phyloP scores from a whole-genome alignment of 2,113 vertebrate genomes.

The Siphamia tubifer region DNA sequence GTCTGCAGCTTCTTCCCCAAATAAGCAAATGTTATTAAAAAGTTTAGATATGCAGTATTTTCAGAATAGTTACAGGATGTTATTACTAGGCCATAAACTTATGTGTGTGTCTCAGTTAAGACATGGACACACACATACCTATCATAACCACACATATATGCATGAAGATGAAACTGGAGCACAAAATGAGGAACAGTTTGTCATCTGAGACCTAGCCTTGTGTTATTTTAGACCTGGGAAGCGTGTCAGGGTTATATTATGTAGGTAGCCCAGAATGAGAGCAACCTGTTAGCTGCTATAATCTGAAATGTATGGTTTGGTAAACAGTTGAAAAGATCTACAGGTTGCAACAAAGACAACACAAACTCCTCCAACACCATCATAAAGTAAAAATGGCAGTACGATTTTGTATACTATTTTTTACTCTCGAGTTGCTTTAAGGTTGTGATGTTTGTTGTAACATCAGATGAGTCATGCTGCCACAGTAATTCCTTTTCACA shows the following conservation, averaged over 20 bases:
- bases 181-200: constrained; percentile 61
- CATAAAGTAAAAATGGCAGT: no score
- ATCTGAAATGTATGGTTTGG: background rate
- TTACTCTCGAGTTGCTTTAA: no score
- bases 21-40: constrained; percentile 40
- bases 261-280: constrained; percentile 66
- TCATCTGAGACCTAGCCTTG: constrained; percentile 75
- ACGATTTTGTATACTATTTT: no score
- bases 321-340: background rate
- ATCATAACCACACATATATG: background rate
- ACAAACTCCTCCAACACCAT: background rate
- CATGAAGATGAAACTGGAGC: constrained; percentile 59
- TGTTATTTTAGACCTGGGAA: constrained; percentile 70
- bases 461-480: no score
- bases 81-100: constrained; percentile 47
- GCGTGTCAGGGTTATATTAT: constrained; percentile 72
- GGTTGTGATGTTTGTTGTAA: no score
- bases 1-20: constrained; percentile 16
- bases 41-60: constrained; percentile 44
- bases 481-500: no score
- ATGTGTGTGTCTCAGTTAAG: constrained; percentile 28
- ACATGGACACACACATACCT: constrained; percentile 3
- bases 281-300: constrained; percentile 16
- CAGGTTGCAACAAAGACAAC: constrained; percentile 22
- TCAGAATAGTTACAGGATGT: constrained; percentile 21